Evolutionary conservation across 2,797 vertebrate genomes (phyloP).

Genomic region (Acomys russatus): DNA sequence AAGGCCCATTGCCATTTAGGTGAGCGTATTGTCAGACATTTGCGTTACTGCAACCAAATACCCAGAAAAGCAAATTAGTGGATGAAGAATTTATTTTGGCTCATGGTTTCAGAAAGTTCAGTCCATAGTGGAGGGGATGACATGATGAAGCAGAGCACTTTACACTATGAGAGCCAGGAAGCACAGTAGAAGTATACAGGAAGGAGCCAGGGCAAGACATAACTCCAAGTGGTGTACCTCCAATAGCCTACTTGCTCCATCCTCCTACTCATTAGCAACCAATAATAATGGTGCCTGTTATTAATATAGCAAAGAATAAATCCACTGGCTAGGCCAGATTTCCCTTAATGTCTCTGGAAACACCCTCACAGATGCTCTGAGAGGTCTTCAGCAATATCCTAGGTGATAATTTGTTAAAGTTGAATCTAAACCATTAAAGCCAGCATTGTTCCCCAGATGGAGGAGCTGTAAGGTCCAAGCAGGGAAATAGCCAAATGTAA

Average conservation of each 20-base stretch:
- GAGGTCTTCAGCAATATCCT: neutral
- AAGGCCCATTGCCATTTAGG: neutral
- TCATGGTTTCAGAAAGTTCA: neutral
- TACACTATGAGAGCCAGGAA: neutral
- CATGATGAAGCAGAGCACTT: neutral
- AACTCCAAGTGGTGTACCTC: neutral
- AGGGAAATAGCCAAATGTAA: neutral
- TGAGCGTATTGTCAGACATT: too few species aligned
- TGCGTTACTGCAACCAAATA: neutral
- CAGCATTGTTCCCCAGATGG: neutral
- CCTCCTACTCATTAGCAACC: neutral
- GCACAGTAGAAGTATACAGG: neutral
- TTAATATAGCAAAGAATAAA: neutral
- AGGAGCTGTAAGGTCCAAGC: neutral
- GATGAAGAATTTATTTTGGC: neutral
- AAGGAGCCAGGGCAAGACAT: neutral
- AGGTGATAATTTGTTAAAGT: too few species aligned
- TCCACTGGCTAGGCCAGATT: neutral
- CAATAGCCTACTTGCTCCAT: neutral
- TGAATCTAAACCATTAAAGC: neutral
- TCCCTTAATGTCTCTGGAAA: neutral
- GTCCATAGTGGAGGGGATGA: neutral
- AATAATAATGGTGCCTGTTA: neutral
- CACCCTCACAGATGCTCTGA: too few species aligned
- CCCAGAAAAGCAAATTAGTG: neutral